A percentile compares a stretch with the other conserved stretches of the same genome.
These are phyloP conservation scores for Apteryx mantelli DNA, from an alignment of 2,113 vertebrate genomes.

Conservation along the genomic window DNA sequence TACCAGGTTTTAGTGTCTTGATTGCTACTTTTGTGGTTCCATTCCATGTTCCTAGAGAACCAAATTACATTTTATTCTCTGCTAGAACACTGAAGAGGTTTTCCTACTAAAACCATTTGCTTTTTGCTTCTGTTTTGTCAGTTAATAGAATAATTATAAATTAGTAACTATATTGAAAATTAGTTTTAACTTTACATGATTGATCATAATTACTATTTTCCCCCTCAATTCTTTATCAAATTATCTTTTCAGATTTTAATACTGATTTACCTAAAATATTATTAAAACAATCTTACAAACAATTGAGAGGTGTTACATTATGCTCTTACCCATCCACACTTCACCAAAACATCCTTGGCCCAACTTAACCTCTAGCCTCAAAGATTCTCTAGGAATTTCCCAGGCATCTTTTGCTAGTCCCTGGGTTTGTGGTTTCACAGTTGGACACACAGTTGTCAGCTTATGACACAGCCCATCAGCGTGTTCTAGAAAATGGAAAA, in stretches of 20 bases:
- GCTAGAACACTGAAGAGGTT: neutral
- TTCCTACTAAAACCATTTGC: neutral
- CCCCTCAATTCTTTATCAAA: neutral
- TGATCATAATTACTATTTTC: neutral
- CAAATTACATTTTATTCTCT: neutral
- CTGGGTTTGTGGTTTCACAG: slow-evolving; percentile 98
- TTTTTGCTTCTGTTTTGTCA: neutral
- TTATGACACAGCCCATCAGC: slow-evolving; percentile 96
- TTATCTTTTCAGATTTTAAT: neutral
- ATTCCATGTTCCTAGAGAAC: slow-evolving; percentile 91
- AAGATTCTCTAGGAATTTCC: slow-evolving; percentile 97
- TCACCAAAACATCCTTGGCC: slow-evolving; percentile 99
- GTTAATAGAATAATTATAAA: neutral
- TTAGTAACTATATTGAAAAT: neutral
- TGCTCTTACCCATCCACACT: slow-evolving; percentile 97
- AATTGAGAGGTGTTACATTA: neutral
- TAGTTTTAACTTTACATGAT: neutral
- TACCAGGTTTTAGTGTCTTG: slow-evolving; percentile 94
- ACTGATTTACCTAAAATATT: neutral
- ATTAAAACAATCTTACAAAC: neutral
- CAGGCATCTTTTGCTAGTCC: slow-evolving; percentile 97
- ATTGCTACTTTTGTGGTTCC: slow-evolving; percentile 97
- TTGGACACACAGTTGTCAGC: slow-evolving; percentile 95
- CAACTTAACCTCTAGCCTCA: slow-evolving; percentile 94
- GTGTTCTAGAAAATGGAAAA: slow-evolving; percentile 84